Evolutionary conservation across 2,113 vertebrate species (phyloP), one percentile per base, ranked within the genome.

Genomic region (Hyperopisus bebe): DNA sequence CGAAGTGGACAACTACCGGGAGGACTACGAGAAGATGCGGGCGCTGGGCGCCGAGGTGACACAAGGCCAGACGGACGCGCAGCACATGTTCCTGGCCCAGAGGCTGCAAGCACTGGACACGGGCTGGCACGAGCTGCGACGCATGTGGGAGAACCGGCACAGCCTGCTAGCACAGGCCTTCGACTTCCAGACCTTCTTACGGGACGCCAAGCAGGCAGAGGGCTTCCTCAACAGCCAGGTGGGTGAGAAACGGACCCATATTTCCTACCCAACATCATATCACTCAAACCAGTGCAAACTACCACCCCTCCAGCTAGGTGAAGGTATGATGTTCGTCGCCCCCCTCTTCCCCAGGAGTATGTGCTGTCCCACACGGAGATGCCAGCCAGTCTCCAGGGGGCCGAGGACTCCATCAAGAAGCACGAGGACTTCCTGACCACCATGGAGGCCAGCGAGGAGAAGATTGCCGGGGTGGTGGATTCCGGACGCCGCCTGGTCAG

Each of bases 171-270:
- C 97, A 11, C 97, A 97, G 91, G 98, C 97, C n/a, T 97, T 97
- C 0, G 97, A 97, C 90, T 97, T 98, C 95, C 98, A 98, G 92
- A 95, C 96, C 11, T 98, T 99, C 95, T 94, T 99, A 88, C 94
- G 98, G 82, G 98, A 99, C 27, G 96, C 96, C 88, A 97, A 97
- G 91, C 98, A 99, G 93, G 97, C 97, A 0, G 98, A 99, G 89
- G 97, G 98, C 0, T 96, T 98, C 89, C 97, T 99, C 89, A 98
- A 97, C 93, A 97, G 95, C 90, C 98, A 99, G 98, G 98, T 99
- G 87, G 27, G 66, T 51, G 66, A 51, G n/a, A 13, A 7, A 39
- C 15, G 9, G 62, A 55, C 53, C 5, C 53, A 4, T 21, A 55
- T 66, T 27, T 66, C 10, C 62, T 1, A 66, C 62, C 62, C 24